Conservation (phyloP, 2,797 vertebrate genomes). For the Amniataba percoides region DNA sequence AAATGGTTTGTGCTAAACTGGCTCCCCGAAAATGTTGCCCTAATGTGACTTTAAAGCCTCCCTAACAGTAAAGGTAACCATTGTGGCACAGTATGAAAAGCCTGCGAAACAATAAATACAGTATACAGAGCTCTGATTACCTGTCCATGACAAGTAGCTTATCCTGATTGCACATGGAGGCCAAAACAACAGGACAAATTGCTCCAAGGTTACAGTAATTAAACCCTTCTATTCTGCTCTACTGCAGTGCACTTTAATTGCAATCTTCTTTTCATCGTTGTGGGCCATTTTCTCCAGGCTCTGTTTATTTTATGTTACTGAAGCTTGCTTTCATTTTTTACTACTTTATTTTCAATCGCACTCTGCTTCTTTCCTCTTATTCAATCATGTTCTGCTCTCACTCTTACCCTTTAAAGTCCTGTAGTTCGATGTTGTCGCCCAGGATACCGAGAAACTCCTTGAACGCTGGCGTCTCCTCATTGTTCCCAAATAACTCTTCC, state of each 20-base stretch:
- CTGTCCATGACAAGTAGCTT: conserved; percentile 46
- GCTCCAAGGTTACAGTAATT: conserved; percentile 49
- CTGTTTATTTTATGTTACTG: neutral
- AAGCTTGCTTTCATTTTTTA: neutral
- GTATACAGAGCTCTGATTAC: conserved; percentile 43
- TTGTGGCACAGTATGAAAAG: conserved; percentile 26
- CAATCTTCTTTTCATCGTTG: conserved; percentile 2
- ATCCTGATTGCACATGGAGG: conserved; percentile 27
- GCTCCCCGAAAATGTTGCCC: neutral
- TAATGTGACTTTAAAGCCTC: neutral
- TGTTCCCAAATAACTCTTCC: conserved; percentile 96
- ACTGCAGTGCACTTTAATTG: neutral
- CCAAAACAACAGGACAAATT: conserved; percentile 48
- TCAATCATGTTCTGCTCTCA: neutral
- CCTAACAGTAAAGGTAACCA: neutral
- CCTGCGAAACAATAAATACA: conserved; percentile 12
- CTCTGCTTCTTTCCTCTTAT: neutral
- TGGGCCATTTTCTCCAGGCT: neutral
- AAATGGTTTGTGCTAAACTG: neutral
- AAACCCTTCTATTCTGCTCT: conserved; percentile 29
- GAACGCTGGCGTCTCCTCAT: conserved; percentile 94
- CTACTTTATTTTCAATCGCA: neutral
- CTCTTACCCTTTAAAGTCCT: conserved; percentile 95
- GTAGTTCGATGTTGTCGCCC: conserved; percentile 93
- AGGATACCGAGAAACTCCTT: conserved; percentile 92